Evolutionary conservation across 2,113 vertebrate species (phyloP), one percentile per base, ranked within the genome.

Genomic region (Halcyon senegalensis): DNA sequence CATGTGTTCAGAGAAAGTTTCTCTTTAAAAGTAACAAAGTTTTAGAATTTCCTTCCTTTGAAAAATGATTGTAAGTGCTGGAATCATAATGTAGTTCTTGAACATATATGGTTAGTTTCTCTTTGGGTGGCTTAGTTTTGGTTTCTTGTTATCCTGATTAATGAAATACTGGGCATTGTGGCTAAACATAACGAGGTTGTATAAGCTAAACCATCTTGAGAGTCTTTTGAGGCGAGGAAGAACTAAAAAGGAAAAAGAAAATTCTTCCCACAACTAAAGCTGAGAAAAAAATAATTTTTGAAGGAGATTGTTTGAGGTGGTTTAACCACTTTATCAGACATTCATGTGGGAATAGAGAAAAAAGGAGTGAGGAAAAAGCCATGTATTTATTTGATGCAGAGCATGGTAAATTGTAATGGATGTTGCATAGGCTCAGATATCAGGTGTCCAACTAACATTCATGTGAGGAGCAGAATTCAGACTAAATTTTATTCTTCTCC

Each of bases 371-470:
- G 58, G 84, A 69, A 75, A 90, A 92, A 68, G 41, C 43, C 3
- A 1, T 5, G 1, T 90, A 75, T 93, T 94, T 95, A 87, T 91
- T 95, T 96, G 94, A 72, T 84, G 80, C 53, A 81, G 76, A 96
- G 86, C 11, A 0, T 93, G 89, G 73, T 88, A 87, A 94, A 95
- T 94, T 67, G 23, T 87, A 96, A 87, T 93, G 94, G 80, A 82
- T 89, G 62, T 75, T 89, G 80, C 86, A 64, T 50, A 82, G 89
- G 48, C 86, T 95, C 66, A 93, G 66, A 90, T 94, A 84, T 95
- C 92, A 89, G 86, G 76, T 95, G 80, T 91, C 96, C 90, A 80
- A 73, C 76, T 90, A 95, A 84, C 53, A 64, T 88, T 96, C 86
- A 90, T 86, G 73, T 90, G 92, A 89, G 86, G 66, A 82, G 69